phyloP scores from a whole-genome alignment of 2,113 vertebrate species.

The Pituophis catenifer region DNA sequence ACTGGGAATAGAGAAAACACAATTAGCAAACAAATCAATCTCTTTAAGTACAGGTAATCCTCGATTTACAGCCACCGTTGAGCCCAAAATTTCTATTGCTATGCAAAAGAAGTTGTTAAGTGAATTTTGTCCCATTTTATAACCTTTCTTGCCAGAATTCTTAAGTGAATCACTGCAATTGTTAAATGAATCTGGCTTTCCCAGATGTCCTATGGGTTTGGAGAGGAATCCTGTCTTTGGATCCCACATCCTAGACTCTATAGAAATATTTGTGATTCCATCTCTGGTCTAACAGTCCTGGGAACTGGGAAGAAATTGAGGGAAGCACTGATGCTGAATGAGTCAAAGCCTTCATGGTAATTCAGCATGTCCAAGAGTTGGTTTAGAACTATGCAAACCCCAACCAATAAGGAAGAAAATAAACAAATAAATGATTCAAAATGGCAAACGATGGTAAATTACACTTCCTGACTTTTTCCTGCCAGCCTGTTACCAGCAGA shows the following conservation, averaged over 20 bases:
- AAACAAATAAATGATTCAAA: background rate
- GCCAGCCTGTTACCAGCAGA: background rate
- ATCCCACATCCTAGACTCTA: background rate
- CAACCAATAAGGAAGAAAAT: background rate
- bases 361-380: background rate
- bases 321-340: background rate
- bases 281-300: background rate
- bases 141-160: background rate
- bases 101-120: background rate
- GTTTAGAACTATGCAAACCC: background rate
- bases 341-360: background rate
- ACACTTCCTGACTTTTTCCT: background rate
- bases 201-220: background rate
- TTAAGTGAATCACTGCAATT: background rate
- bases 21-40: background rate
- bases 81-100: background rate
- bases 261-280: background rate
- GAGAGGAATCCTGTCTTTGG: background rate
- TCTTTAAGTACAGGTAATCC: conserved; percentile 2
- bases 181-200: background rate
- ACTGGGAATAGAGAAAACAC: background rate
- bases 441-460: background rate
- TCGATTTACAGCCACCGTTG: background rate
- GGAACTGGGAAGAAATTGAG: background rate
- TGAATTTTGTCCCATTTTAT: background rate